Percentiles rank a stretch among this genome's conserved stretches.
These are phyloP conservation scores for Plebejus argus DNA, from an alignment of 2,888 invertebrate genomes.

Conservation along the genomic window DNA sequence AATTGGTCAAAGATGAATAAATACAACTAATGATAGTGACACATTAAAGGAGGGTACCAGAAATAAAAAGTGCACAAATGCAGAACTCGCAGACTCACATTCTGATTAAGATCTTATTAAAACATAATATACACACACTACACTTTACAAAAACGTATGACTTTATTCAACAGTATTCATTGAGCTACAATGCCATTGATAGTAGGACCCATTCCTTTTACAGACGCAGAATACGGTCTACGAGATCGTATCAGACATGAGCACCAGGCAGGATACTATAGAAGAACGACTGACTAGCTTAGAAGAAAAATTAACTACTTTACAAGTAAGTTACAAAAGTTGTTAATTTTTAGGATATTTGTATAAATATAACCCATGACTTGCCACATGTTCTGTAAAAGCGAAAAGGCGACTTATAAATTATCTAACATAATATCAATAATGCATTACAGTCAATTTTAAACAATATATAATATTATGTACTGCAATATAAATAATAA, in stretches of 20 bases:
- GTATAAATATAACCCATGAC: neutral
- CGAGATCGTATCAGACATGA: conserved; percentile 99
- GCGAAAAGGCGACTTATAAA: neutral
- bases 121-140: conserved; percentile 38
- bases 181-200: conserved; percentile 78
- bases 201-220: conserved; percentile 80
- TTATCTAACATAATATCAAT: too few relatives aligned
- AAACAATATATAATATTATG: too few relatives aligned
- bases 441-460: neutral
- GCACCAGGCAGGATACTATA: conserved; percentile 94
- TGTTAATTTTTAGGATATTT: neutral
- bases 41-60: neutral
- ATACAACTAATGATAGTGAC: neutral
- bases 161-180: conserved; percentile 60
- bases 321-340: conserved; percentile 82
- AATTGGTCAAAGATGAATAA: neutral
- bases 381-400: neutral
- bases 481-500: too few relatives aligned
- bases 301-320: conserved; percentile 93
- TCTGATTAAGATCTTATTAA: neutral
- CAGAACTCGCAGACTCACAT: neutral
- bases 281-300: conserved; percentile 96
- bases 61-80: neutral
- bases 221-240: conserved; percentile 99
- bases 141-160: conserved; percentile 53